These are phyloP conservation scores for Microplitis demolitor DNA, from an alignment of 1,140 invertebrate species.

Conservation along the genomic window DNA sequence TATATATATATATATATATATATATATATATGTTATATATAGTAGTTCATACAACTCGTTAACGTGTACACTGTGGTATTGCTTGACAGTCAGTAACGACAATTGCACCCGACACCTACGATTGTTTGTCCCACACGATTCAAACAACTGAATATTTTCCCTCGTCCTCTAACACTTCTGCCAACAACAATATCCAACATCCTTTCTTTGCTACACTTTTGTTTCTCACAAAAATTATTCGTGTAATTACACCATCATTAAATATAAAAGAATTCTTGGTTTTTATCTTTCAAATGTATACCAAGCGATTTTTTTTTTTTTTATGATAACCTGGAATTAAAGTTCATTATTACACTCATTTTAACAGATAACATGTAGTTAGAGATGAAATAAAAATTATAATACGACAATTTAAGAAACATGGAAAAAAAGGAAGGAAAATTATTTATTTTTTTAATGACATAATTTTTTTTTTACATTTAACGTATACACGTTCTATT, in stretches of 20 bases:
- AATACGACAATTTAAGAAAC: no score
- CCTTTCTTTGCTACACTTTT: background rate
- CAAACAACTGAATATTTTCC: background rate
- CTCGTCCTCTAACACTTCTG: background rate
- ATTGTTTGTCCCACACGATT: background rate
- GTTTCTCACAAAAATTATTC: background rate
- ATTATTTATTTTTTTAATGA: background rate
- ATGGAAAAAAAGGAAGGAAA: background rate
- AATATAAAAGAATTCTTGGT: background rate
- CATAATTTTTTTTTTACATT: background rate
- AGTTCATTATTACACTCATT: background rate
- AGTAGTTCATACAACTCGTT: background rate
- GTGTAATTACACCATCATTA: background rate
- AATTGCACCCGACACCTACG: constrained; percentile 6
- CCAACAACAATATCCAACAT: background rate
- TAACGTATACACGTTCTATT: background rate
- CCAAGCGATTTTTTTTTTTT: background rate
- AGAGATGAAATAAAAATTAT: background rate
- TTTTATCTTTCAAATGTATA: background rate
- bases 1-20: no score
- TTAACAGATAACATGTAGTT: background rate
- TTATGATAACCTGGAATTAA: background rate
- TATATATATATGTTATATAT: no score
- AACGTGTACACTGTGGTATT: background rate
- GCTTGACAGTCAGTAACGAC: background rate